These are phyloP conservation scores for Meleagris gallopavo DNA, from an alignment of 2,113 vertebrate genomes.

Conservation along the genomic window DNA sequence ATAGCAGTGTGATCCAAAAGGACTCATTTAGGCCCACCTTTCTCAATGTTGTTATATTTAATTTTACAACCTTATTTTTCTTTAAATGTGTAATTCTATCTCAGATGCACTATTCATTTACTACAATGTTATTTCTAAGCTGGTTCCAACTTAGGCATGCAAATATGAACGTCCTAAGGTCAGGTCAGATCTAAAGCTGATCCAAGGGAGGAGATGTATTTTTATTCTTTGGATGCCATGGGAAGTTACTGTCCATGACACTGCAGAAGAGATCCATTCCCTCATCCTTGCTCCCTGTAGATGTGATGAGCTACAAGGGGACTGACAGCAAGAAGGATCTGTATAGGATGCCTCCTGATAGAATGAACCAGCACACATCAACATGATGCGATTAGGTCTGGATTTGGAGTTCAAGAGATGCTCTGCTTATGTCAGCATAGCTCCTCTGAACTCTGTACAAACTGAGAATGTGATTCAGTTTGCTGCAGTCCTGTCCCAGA, in stretches of 20 bases:
- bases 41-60: neutral
- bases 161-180: neutral
- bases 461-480: neutral
- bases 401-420: neutral
- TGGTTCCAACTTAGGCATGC: neutral
- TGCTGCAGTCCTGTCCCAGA: neutral
- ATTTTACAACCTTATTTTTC: neutral
- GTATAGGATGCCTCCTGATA: neutral
- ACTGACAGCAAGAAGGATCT: neutral
- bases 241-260: neutral
- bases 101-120: neutral
- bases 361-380: neutral
- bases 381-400: neutral
- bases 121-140: neutral
- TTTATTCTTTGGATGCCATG: neutral
- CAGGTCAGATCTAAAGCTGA: neutral
- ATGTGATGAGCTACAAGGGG: slow-evolving; percentile 5
- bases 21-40: neutral
- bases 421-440: neutral
- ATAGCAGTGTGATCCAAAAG: neutral
- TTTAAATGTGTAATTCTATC: neutral
- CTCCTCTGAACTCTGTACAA: neutral
- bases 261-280: neutral
- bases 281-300: neutral
- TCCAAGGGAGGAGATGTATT: neutral